Conservation (phyloP, 2,888 invertebrate species). For the Creontiades dilutus region DNA sequence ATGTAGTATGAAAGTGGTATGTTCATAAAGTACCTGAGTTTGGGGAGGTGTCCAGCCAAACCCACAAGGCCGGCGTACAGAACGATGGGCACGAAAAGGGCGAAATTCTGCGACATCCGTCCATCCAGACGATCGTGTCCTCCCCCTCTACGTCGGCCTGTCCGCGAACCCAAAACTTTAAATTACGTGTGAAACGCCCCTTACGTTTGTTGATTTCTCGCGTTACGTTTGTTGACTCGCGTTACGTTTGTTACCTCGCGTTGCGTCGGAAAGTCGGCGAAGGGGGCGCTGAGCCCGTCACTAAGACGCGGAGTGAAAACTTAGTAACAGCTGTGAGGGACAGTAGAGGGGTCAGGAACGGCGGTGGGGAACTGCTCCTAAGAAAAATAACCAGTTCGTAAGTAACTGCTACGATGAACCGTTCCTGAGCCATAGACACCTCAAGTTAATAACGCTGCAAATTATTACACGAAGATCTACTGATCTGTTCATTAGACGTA, state of each 20-base stretch:
- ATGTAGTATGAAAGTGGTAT: background rate
- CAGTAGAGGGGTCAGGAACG: background rate
- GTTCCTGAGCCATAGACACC: background rate
- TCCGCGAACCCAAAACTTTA: background rate
- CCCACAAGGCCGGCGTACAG: conserved; percentile 58
- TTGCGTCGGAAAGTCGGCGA: background rate
- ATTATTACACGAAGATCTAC: too few relatives aligned
- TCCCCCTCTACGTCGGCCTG: background rate
- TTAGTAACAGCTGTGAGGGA: background rate
- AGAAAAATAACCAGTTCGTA: background rate
- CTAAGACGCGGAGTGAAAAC: conserved; percentile 9
- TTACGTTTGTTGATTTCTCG: too few relatives aligned
- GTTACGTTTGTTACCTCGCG: too few relatives aligned
- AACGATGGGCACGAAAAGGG: conserved; percentile 57
- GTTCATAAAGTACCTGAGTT: conserved; percentile 8
- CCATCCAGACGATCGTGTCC: conserved; percentile 48
- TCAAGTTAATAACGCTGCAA: background rate
- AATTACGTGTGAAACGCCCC: background rate
- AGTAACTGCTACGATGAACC: background rate
- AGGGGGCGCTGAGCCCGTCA: background rate
- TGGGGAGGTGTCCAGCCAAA: conserved; percentile 23
- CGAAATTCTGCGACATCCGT: conserved; percentile 67
- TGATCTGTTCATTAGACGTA: too few relatives aligned
- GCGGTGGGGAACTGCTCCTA: background rate
- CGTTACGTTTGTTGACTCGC: too few relatives aligned